Conservation (phyloP, 2,113 vertebrate genomes). For the Brachypodius melanocephalos region DNA sequence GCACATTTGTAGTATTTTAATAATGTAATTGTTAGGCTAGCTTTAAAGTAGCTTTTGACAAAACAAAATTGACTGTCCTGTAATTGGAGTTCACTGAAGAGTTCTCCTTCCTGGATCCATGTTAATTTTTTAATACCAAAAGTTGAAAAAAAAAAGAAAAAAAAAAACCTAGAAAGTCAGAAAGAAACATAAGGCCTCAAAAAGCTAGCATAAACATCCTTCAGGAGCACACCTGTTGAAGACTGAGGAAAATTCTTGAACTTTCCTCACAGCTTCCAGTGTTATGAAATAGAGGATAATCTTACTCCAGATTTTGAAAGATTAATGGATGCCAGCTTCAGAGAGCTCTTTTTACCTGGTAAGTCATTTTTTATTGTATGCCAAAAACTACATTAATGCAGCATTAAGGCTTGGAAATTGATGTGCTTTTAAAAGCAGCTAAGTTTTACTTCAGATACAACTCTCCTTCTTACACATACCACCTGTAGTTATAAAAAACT, state of each 20-base stretch:
- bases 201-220: neutral
- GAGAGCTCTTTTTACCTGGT: slow-evolving; percentile 49
- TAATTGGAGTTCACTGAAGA: slow-evolving; percentile 56
- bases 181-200: neutral
- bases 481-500: neutral
- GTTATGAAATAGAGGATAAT: slow-evolving; percentile 51
- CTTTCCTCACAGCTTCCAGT: slow-evolving; percentile 64
- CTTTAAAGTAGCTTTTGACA: slow-evolving; percentile 30
- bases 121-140: neutral
- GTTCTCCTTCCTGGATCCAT: slow-evolving; percentile 38
- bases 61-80: slow-evolving; percentile 25
- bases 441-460: neutral
- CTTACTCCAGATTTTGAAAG: slow-evolving; percentile 50
- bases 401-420: neutral
- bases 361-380: slow-evolving; percentile 33
- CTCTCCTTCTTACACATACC: neutral
- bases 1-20: neutral
- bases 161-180: neutral
- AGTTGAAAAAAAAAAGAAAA: neutral
- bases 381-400: neutral
- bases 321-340: slow-evolving; percentile 45
- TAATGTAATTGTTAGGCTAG: neutral
- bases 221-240: slow-evolving; percentile 17
- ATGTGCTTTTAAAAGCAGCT: neutral
- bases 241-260: slow-evolving; percentile 59